These are phyloP conservation scores for Merodon equestris DNA, from an alignment of 2,888 invertebrate species.

Conservation along the genomic window DNA sequence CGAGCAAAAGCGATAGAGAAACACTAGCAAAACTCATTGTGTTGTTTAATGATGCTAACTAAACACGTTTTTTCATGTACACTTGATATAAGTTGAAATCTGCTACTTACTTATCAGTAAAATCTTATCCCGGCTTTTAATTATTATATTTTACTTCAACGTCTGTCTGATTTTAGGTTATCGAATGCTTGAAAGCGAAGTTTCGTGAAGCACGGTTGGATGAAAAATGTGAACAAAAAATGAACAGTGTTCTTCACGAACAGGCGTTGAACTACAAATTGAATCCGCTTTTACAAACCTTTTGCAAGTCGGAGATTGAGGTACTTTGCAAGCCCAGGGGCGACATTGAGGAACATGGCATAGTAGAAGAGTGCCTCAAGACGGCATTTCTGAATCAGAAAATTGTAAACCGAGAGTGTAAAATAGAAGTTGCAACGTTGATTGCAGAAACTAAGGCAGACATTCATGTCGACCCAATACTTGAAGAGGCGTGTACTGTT, in stretches of 20 bases:
- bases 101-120: background rate
- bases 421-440: conserved; percentile 91
- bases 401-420: conserved; percentile 87
- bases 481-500: conserved; percentile 92
- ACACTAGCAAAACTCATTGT: conserved; percentile 37
- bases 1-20: conserved; percentile 23
- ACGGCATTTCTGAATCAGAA: conserved; percentile 86
- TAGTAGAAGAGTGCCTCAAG: conserved; percentile 94
- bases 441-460: conserved; percentile 95
- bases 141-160: too few relatives aligned
- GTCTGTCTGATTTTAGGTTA: conserved; percentile 75
- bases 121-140: background rate
- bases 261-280: conserved; percentile 93
- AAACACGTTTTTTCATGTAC: conserved; percentile 3
- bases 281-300: conserved; percentile 88
- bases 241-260: conserved; percentile 89
- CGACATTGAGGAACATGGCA: conserved; percentile 79
- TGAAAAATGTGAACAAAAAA: conserved; percentile 88
- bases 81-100: conserved; percentile 9
- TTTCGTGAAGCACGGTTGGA: conserved; percentile 88
- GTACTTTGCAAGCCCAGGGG: conserved; percentile 81
- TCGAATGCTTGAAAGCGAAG: conserved; percentile 90
- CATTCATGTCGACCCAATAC: conserved; percentile 95
- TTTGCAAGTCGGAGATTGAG: conserved; percentile 88
- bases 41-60: conserved; percentile 33